Base-by-base conservation (phyloP, 2,888 invertebrate genomes). In the Caenorhabditis imperialis region DNA sequence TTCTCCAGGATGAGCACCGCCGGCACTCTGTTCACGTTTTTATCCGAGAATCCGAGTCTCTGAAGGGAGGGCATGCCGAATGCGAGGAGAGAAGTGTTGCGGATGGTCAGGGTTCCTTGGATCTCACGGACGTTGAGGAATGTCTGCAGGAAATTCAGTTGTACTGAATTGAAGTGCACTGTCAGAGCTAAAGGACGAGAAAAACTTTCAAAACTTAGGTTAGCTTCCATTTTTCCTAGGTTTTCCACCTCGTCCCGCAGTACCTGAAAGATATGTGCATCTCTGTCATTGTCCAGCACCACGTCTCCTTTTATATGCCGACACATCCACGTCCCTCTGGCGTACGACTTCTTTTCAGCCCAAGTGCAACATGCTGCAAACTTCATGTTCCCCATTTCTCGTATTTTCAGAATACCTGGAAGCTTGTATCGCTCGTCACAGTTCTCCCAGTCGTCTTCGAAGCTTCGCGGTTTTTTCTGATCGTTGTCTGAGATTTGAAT, bases 281-380 rank as follows among this genome's bases (percentile, higher is more conserved):
- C 63, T 0, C n/a, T 1, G 18, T 65, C 42, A 14, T 38, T 65
- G 25, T 65, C 63, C 23, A 65, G 25, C n/a, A 65, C 48, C 16
- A 65, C 63, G 47, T 65, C 63, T 65, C 63, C 63, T 54, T 65
- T 65, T n/a, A 65, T 55, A 33, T 55, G 25, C 0, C 1, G n/a
- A 48, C 63, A 65, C 30, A 33, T 14, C 0, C 53, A 54, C 2
- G 63, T 65, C 1, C 16, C 23, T 18, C 63, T 20, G 25, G 20
- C 33, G 16, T 40, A 48, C 14, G 20, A 38, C 53, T 23, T 48
- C 42, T 65, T 65, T 7, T 65, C 55, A 8, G 44, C 37, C 63
- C 63, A 65, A n/a, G 55, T 14, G 45, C 63, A 65, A 40, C 63
- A 65, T n/a, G 16, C 54, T 62, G 44, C 5, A 51, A 40, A 30